Conservation (phyloP, 37 sponge, comb jelly and placozoan species). For the Geodia barretti region DNA sequence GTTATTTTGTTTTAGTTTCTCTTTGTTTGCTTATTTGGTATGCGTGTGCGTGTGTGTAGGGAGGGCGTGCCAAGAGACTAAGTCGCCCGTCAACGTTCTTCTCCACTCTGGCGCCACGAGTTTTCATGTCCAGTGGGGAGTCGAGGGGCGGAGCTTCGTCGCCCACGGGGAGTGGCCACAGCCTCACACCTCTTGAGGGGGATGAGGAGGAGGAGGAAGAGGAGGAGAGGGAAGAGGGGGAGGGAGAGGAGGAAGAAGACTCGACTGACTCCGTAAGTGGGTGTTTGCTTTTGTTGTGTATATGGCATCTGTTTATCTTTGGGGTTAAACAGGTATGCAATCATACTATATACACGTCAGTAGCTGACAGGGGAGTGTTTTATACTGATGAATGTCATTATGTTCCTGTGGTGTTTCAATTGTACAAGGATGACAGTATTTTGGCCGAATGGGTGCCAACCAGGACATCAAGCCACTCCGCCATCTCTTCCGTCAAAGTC, state of each 20-base stretch:
- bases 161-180: not conserved
- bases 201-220: constrained; percentile 12
- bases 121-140: constrained; percentile 57
- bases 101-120: constrained; percentile 50
- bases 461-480: not conserved
- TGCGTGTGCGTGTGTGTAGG: too few relatives aligned
- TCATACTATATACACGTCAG: too few relatives aligned
- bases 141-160: not conserved
- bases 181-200: not conserved
- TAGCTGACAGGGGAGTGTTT: too few relatives aligned
- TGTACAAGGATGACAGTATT: not conserved
- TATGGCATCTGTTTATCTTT: too few relatives aligned
- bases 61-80: constrained; percentile 25
- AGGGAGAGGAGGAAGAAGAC: constrained; percentile 8
- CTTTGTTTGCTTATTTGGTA: too few relatives aligned
- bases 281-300: not conserved
- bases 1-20: too few relatives aligned
- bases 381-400: too few relatives aligned
- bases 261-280: not conserved
- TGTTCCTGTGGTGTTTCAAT: too few relatives aligned
- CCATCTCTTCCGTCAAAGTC: not conserved
- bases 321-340: too few relatives aligned
- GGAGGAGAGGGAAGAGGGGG: constrained; percentile 10
- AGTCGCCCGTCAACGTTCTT: constrained; percentile 70
- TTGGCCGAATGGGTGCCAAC: not conserved